Evolutionary conservation across 2,797 vertebrate genomes (phyloP).

Genomic region (Epinephelus coioides): DNA sequence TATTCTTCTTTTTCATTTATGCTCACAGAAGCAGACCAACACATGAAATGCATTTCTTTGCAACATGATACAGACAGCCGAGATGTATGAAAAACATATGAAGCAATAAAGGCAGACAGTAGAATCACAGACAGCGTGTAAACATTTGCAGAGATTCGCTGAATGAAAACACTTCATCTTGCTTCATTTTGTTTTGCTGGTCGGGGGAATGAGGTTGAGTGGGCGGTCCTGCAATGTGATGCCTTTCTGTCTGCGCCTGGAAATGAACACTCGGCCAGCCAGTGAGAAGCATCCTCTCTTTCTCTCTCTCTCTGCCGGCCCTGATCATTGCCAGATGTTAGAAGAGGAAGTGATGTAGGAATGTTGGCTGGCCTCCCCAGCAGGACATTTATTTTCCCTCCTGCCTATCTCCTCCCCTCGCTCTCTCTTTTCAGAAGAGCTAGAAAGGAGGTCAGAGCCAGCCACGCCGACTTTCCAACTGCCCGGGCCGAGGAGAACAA

Average conservation of each 20-base stretch:
- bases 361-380: conserved; percentile 78
- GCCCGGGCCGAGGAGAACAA: conserved; percentile 37
- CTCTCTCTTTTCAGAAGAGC: conserved; percentile 64
- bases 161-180: conserved; percentile 34
- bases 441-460: conserved; percentile 82
- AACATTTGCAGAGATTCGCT: conserved; percentile 1
- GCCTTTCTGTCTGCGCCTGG: conserved; percentile 43
- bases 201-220: conserved; percentile 50
- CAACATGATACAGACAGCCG: background rate
- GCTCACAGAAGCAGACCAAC: background rate
- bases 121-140: conserved; percentile 10
- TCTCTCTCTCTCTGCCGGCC: conserved; percentile 56
- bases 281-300: conserved; percentile 61
- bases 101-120: background rate
- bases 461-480: conserved; percentile 61
- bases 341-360: conserved; percentile 84
- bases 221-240: conserved; percentile 61
- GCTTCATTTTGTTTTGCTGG: conserved; percentile 53
- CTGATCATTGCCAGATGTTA: conserved; percentile 85
- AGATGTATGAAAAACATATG: background rate
- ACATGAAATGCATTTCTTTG: background rate
- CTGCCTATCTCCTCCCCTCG: conserved; percentile 48
- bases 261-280: conserved; percentile 57
- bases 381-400: conserved; percentile 76
- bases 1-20: background rate